phyloP scores from a whole-genome alignment of 2,113 vertebrate species.

The Taurulus bubalis region DNA sequence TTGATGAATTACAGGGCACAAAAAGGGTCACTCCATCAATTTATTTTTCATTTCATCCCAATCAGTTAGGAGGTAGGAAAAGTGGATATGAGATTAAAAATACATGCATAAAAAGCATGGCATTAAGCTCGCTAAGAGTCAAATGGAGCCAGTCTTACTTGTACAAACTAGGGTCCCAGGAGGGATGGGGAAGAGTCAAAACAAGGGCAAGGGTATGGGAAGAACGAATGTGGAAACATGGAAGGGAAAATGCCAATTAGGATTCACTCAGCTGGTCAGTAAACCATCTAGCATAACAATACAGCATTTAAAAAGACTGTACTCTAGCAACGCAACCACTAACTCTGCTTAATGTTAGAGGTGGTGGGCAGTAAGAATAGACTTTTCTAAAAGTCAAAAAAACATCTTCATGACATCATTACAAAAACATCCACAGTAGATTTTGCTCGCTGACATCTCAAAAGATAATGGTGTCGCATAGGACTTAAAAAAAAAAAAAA shows the following conservation, averaged over 20 bases:
- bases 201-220: slow-evolving; percentile 77
- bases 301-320: not conserved
- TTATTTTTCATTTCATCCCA: slow-evolving; percentile 58
- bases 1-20: slow-evolving; percentile 38
- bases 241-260: slow-evolving; percentile 86
- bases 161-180: slow-evolving; percentile 92
- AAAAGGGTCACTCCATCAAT: slow-evolving; percentile 26
- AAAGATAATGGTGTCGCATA: not conserved
- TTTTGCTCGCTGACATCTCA: not conserved
- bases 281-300: slow-evolving; percentile 15
- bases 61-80: slow-evolving; percentile 46
- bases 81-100: slow-evolving; percentile 55
- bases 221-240: slow-evolving; percentile 76
- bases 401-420: not conserved
- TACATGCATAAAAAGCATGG: slow-evolving; percentile 73
- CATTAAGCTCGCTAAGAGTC: slow-evolving; percentile 62
- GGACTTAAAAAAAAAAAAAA: not conserved
- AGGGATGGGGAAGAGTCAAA: slow-evolving; percentile 87
- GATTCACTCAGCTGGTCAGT: slow-evolving; percentile 77
- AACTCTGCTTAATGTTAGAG: not conserved
- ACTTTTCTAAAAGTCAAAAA: slow-evolving; percentile 21
- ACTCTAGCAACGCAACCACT: not conserved
- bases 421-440: not conserved
- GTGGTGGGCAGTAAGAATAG: not conserved
- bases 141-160: slow-evolving; percentile 88